Evolutionary conservation across 2,797 vertebrate genomes (phyloP), one percentile per base, ranked within the genome.

Genomic region (Benthosema pterotum): DNA sequence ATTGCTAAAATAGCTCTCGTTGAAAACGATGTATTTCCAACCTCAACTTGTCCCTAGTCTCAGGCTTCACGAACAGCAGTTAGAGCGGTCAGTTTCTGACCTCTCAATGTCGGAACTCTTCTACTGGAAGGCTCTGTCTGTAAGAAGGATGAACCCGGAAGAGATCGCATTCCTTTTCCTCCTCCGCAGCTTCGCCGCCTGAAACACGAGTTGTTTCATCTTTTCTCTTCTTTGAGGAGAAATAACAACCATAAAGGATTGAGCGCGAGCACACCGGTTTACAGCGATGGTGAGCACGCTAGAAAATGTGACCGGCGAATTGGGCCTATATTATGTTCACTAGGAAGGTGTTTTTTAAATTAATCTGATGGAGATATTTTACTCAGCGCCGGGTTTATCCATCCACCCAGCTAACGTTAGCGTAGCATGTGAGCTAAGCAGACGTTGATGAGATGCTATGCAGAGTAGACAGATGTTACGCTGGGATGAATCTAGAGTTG

Each of bases 131-230:
- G n/a, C n/a, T n/a, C n/a, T n/a, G n/a, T n/a, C n/a, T n/a, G n/a
- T n/a, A n/a, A n/a, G n/a, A n/a, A n/a, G n/a, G n/a, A n/a, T n/a
- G n/a, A 32, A 32, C 1, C 71, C 0, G 83, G 75, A 84, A 84
- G 1, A 71, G 4, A 7, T 47, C 12, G 0, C 2, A 0, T 52
- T 75, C 78, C 80, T 86, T 49, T 93, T 92, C 90, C 84, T 92
- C 90, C 84, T 81, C 64, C 60, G 47, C 28, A 7, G 55, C 48
- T 72, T 74, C 72, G 74, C 72, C 68, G 58, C 77, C 7, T 72
- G 57, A 59, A 69, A 72, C 91, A 92, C 90, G 90, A 89, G 89
- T 88, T 38, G 63, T 58, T 50, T 22, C 45, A 38, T 59, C 59
- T 54, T 59, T 78, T 69, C 67, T 67, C 7, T 67, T 42, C 48